phyloP scores from a whole-genome alignment of 2,888 invertebrate species.

The Perdita meconis region DNA sequence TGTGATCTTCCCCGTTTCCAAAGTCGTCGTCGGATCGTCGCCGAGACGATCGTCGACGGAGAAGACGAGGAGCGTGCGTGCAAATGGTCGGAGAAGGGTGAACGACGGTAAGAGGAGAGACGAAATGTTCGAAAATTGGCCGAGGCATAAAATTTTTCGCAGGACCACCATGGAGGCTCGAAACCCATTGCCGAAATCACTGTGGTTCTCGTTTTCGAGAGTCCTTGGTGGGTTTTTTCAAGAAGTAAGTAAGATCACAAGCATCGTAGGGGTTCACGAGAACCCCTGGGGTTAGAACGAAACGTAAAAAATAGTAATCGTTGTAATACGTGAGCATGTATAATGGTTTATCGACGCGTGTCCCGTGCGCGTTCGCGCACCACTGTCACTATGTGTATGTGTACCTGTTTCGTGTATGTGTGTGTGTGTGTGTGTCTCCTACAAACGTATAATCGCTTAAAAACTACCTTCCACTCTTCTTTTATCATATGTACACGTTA shows the following conservation, averaged over 20 bases:
- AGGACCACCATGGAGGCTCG: slow-evolving; percentile 77
- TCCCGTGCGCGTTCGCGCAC: slow-evolving; percentile 11
- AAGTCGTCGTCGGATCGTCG: slow-evolving; percentile 28
- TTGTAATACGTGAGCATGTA: slow-evolving; percentile 72
- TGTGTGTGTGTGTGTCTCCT: slow-evolving; percentile 45
- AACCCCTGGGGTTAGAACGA: slow-evolving; percentile 78
- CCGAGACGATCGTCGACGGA: slow-evolving; percentile 45
- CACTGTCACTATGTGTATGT: slow-evolving; percentile 12
- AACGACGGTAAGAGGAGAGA: slow-evolving; percentile 20
- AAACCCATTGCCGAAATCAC: slow-evolving; percentile 55
- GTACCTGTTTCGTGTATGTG: slow-evolving; percentile 8
- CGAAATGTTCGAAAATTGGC: slow-evolving; percentile 56
- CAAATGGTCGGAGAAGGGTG: slow-evolving; percentile 4
- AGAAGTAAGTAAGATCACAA: slow-evolving; percentile 83
- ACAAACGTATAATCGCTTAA: slow-evolving; percentile 59
- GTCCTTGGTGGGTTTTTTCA: slow-evolving; percentile 75
- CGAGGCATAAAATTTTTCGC: slow-evolving; percentile 81
- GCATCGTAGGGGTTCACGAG: slow-evolving; percentile 77
- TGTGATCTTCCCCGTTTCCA: slow-evolving; percentile 58
- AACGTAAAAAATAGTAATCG: slow-evolving; percentile 76
- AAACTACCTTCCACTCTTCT: slow-evolving; percentile 49
- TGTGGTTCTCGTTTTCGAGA: slow-evolving; percentile 69
- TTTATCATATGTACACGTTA: slow-evolving; percentile 65
- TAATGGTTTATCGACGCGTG: slow-evolving; percentile 48
- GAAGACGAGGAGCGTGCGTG: slow-evolving; percentile 38